Evolutionary conservation across 2,113 vertebrate genomes (phyloP), one percentile per base, ranked within the genome.

Genomic region (Laticauda colubrina): DNA sequence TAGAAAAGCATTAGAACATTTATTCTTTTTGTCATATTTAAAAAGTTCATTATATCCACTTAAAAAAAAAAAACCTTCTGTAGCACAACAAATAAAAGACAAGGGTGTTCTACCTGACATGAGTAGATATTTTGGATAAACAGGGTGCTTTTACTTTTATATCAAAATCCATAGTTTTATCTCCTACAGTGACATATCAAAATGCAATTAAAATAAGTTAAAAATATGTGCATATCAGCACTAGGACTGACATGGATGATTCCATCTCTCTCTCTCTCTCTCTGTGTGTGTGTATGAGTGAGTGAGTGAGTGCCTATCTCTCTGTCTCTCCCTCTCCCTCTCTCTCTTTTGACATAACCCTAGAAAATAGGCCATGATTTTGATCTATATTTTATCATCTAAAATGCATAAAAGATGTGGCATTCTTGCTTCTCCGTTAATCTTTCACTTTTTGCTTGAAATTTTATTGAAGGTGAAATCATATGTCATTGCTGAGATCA

Each of bases 391-490:
- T 94, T 96, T 93, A 26, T 90, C 8, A 92, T 94, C 93, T 91
- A 56, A 96, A 97, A 97, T 96, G 93, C 94, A 96, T 96, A 96
- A 95, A 97, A 96, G 95, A 96, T 96, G 94, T 86, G 69, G 53
- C 0, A 1, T 88, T 94, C 95, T 90, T 93, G 0, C 94, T 96
- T 54, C 87, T 81, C 91, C 91, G 93, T 97, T 96, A 97, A 97
- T 96, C 96, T 96, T 94, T 75, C 0, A 2, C 92, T 87, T 93
- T 96, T 95, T 93, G 93, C 96, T 96, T 95, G 94, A 97, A 96
- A 96, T 96, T 95, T 97, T 95, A 95, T 94, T 94, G 94, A 95
- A 95, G 87, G 89, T 93, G 97, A 96, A 96, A 96, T 97, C 96
- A 97, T 90, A 96, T 96, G 97, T 97, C 96, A 94, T 96, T 6